Base-by-base conservation (phyloP, 2,888 invertebrate species). In the Microctonus aethiopoides region DNA sequence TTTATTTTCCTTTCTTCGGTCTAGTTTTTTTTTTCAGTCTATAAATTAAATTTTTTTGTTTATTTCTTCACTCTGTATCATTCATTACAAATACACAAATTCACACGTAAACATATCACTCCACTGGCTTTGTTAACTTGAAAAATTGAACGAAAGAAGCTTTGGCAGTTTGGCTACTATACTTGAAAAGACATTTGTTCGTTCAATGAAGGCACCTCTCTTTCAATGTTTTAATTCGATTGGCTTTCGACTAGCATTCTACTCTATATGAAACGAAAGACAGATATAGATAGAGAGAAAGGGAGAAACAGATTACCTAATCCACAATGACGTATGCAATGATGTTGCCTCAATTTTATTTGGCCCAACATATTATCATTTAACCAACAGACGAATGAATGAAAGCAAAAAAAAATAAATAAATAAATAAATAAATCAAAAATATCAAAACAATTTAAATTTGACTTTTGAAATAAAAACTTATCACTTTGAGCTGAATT, bases 131-230 rank as follows among this genome's bases (percentile, higher is more conserved):
- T n/a, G 16, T 20, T 20, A 7, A 16, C n/a, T 9, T 46, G 46
- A 7, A 46, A 20, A n/a, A n/a, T n/a, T 46, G n/a, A 16, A 46
- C 29, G 29, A 20, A 3, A 16, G n/a, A n/a, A 46, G 46, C 20
- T 46, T 46, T 46, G 7, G 16, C 20, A 65, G 56, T 63, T 51
- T 64, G 64, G 52, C 64, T 22, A 51, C 26, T 16, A 39, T 29
- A 63, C 29, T 63, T 63, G 63, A 63, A 26, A 63, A 41, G 32
- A 29, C 13, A 13, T 56, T 24, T 10, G 57, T 57, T n/a, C n/a
- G n/a, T n/a, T n/a, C 32, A 16, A 57, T 32, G 13, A 26, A 26
- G 54, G 24, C 46, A 26, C 54, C 24, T 4, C 1, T 46, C 7
- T 20, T 16, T 34, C 63, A 22, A 20, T 22, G 6, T 20, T 34